A percentile compares a stretch with the other conserved stretches of the same genome.
These are phyloP conservation scores for Leptopilina syphax DNA, from an alignment of 2,888 invertebrate genomes.

Conservation along the genomic window DNA sequence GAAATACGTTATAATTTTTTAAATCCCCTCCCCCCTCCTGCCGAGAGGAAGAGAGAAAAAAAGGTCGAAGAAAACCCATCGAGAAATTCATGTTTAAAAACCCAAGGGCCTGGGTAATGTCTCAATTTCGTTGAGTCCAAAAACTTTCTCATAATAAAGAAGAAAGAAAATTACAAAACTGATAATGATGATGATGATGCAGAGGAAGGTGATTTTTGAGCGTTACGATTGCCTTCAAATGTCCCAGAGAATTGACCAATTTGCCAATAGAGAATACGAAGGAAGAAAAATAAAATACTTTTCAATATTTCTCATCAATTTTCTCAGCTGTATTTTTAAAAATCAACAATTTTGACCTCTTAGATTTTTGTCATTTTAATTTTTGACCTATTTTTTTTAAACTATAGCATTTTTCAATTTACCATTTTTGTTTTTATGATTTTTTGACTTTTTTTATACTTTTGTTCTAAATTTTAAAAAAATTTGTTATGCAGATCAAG, in stretches of 20 bases:
- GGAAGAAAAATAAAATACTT: neutral
- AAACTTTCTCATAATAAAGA: conserved; percentile 10
- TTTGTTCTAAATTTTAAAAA: no score
- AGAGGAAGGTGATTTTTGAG: conserved; percentile 20
- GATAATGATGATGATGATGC: no score
- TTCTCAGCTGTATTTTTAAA: conserved; percentile 3
- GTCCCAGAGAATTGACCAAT: neutral
- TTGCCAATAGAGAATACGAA: neutral
- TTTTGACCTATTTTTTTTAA: no score
- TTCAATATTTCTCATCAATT: neutral
- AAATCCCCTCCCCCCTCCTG: no score
- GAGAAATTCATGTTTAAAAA: neutral
- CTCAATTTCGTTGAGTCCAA: neutral
- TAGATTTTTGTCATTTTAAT: no score
- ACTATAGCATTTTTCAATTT: no score
- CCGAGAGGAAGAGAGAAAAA: neutral
- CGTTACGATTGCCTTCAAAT: neutral
- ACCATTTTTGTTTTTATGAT: no score
- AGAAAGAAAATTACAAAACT: no score
- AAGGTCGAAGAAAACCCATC: neutral
- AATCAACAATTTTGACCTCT: no score
- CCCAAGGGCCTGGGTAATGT: neutral
- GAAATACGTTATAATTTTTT: no score
- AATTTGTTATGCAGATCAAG: no score
- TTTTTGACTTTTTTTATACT: no score